phyloP scores from a whole-genome alignment of 1,140 invertebrate genomes.

The Danaus plexippus region DNA sequence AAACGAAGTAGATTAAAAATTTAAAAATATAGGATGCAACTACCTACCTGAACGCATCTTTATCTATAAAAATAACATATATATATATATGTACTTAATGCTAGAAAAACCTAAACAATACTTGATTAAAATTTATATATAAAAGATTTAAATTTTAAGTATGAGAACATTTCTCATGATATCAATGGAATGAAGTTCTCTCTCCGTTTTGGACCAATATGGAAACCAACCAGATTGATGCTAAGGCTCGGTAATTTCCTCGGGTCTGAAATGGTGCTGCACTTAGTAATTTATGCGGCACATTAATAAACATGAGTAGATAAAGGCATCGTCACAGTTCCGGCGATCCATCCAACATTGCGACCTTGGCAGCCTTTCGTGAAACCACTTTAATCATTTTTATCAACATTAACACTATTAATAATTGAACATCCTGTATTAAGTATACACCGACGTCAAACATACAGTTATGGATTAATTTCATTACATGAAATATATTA shows the following conservation, averaged over 20 bases:
- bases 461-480: no score
- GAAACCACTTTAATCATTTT: neutral
- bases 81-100: no score
- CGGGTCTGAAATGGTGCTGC: slow-evolving; percentile 28
- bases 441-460: no score
- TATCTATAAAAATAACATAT: no score
- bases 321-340: slow-evolving; percentile 31
- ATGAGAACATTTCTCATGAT: no score
- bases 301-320: slow-evolving; percentile 47
- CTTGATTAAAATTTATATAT: no score
- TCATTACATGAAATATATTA: no score
- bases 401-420: neutral
- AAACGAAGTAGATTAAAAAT: no score
- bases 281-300: slow-evolving; percentile 39
- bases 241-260: slow-evolving; percentile 33
- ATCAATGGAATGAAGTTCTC: slow-evolving; percentile 5
- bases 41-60: no score
- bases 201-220: slow-evolving; percentile 21
- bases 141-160: no score
- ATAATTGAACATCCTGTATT: neutral
- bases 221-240: slow-evolving; percentile 30
- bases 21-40: no score
- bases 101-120: no score
- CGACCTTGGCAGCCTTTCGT: slow-evolving; percentile 9
- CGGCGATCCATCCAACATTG: slow-evolving; percentile 11